These are phyloP conservation scores for Lordiphosa andalusiaca DNA, from an alignment of 2,888 invertebrate species.

Conservation along the genomic window DNA sequence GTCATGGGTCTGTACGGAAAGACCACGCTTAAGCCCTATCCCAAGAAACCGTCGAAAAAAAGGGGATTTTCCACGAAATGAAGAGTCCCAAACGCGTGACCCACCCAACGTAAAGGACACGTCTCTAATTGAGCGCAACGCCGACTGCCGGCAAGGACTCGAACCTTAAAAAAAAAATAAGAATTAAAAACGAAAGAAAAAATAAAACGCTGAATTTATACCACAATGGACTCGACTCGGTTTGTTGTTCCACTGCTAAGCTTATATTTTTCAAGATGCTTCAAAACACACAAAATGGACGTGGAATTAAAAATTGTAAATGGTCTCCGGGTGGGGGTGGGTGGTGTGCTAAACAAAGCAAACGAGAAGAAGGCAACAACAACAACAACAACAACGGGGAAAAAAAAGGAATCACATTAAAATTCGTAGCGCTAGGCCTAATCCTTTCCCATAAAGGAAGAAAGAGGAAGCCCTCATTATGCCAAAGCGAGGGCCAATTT, in stretches of 20 bases:
- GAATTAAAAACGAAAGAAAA: slow-evolving; percentile 55
- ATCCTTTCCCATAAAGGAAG: slow-evolving; percentile 48
- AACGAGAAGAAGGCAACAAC: slow-evolving; percentile 41
- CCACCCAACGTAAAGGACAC: slow-evolving; percentile 33
- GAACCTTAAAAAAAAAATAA: slow-evolving; percentile 51
- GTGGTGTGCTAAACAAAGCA: slow-evolving; percentile 39
- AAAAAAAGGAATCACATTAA: slow-evolving; percentile 50
- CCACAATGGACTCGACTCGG: slow-evolving; percentile 53
- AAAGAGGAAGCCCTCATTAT: slow-evolving; percentile 52
- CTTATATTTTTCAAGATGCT: slow-evolving; percentile 64
- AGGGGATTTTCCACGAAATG: slow-evolving; percentile 39
- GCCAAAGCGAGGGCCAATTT: slow-evolving; percentile 55
- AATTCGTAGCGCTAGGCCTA: slow-evolving; percentile 55
- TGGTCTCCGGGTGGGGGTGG: slow-evolving; percentile 6
- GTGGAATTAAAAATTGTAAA: slow-evolving; percentile 58
- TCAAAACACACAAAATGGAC: slow-evolving; percentile 43
- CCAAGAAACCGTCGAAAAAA: slow-evolving; percentile 31
- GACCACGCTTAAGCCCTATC: slow-evolving; percentile 50
- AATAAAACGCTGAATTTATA: slow-evolving; percentile 23
- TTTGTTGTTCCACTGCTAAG: slow-evolving; percentile 63
- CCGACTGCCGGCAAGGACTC: slow-evolving; percentile 22
- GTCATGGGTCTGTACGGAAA: slow-evolving; percentile 42
- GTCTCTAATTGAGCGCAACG: slow-evolving; percentile 64
- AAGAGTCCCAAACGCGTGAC: slow-evolving; percentile 31
- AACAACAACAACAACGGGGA: slow-evolving; percentile 37